Conservation (phyloP, 2,888 invertebrate species). For the Ochlodes sylvanus region DNA sequence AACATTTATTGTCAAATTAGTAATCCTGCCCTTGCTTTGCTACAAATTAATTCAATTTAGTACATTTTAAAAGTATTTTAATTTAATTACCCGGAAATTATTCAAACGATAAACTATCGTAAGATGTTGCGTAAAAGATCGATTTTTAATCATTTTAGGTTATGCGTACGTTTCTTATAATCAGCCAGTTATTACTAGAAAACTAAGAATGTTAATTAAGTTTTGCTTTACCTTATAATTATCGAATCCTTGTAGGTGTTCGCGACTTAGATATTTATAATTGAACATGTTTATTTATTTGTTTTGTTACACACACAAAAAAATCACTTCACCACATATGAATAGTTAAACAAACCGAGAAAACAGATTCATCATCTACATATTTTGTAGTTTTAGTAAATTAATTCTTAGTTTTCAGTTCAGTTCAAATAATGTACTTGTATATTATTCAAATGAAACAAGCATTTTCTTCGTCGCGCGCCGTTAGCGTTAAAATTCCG, state of each 20-base stretch:
- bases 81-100: slow-evolving; percentile 5
- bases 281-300: slow-evolving; percentile 80
- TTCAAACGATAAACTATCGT: not conserved
- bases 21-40: too few relatives aligned
- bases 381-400: slow-evolving; percentile 8
- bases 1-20: too few relatives aligned
- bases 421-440: too few relatives aligned
- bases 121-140: slow-evolving; percentile 58
- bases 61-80: not conserved
- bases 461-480: not conserved
- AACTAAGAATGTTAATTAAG: not conserved
- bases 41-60: too few relatives aligned
- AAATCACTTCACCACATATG: slow-evolving; percentile 10
- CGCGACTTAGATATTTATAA: slow-evolving; percentile 91
- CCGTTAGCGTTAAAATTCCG: not conserved
- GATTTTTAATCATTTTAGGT: slow-evolving; percentile 55
- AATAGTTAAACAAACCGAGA: slow-evolving; percentile 2
- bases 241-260: slow-evolving; percentile 96
- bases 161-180: slow-evolving; percentile 42
- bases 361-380: not conserved
- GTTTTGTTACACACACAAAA: slow-evolving; percentile 8
- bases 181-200: not conserved
- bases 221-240: slow-evolving; percentile 91
- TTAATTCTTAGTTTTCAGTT: not conserved
- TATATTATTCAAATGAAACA: not conserved